Evolutionary conservation across 2,113 vertebrate species (phyloP).

Genomic region (Ceratotherium simum): DNA sequence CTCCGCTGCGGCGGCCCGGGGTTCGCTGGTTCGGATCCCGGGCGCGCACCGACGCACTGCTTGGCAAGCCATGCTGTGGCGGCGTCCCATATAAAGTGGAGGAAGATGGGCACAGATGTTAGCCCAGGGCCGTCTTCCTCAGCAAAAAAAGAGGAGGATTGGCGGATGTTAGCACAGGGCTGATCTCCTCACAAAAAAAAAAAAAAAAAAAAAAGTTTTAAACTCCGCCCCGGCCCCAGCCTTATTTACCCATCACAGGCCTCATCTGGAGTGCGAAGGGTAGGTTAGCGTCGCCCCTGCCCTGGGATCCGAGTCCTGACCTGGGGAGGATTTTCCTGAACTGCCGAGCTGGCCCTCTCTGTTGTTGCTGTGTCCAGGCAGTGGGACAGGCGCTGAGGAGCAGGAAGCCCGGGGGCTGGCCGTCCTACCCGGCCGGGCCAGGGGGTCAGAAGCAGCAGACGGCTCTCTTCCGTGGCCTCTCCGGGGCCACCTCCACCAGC

Average conservation of each 20-base stretch:
- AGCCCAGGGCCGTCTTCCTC: too few species aligned
- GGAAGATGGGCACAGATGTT: too few species aligned
- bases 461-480: conserved; percentile 84
- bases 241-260: background rate
- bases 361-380: background rate
- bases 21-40: too few species aligned
- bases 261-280: background rate
- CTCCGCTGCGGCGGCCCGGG: too few species aligned
- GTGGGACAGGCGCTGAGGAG: background rate
- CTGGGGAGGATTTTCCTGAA: background rate
- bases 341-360: background rate
- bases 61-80: too few species aligned
- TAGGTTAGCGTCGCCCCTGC: fast-evolving
- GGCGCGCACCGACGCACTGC: too few species aligned
- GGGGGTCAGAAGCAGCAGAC: conserved; percentile 88
- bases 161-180: too few species aligned
- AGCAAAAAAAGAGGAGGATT: too few species aligned
- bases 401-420: too few species aligned
- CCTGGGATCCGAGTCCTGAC: background rate
- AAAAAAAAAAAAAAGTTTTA: background rate
- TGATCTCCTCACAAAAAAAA: too few species aligned
- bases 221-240: fast-evolving
- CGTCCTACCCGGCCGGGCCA: fast-evolving
- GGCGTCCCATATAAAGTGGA: too few species aligned
- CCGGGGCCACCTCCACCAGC: conserved; percentile 78